These are phyloP conservation scores for Eospalax fontanierii DNA, from an alignment of 2,797 vertebrate species.

Conservation along the genomic window DNA sequence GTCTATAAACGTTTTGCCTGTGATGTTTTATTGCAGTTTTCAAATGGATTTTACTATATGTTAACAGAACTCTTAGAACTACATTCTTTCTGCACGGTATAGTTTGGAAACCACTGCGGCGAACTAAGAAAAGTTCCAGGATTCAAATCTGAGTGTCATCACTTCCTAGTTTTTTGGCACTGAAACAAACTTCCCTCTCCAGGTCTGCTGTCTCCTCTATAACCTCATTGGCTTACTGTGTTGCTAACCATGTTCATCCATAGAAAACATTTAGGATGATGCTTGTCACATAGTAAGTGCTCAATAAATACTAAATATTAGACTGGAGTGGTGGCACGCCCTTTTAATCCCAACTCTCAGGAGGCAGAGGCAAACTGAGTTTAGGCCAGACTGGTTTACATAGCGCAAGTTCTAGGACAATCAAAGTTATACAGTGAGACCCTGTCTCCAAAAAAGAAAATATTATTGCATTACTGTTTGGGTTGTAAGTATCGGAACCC, in stretches of 20 bases:
- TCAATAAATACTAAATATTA: neutral
- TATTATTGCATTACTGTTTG: neutral
- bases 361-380: no score
- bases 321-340: no score
- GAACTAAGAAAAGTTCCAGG: conserved; percentile 9
- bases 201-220: neutral
- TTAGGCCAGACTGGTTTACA: no score
- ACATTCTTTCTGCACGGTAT: conserved; percentile 19
- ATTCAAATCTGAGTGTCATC: neutral
- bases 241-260: neutral
- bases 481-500: conserved; percentile 23
- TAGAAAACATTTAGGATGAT: conserved; percentile 51
- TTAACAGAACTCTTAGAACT: conserved; percentile 24
- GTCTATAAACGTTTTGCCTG: neutral
- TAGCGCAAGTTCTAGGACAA: no score
- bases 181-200: neutral
- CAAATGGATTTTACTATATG: neutral
- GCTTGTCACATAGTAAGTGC: neutral
- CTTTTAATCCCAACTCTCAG: no score
- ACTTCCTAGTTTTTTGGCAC: neutral
- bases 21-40: conserved; percentile 21
- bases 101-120: conserved; percentile 59
- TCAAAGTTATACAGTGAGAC: no score
- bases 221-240: conserved; percentile 25
- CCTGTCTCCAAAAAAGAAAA: neutral